Evolutionary conservation across 2,113 vertebrate species (phyloP).

Genomic region (Nannobrachium achirus): DNA sequence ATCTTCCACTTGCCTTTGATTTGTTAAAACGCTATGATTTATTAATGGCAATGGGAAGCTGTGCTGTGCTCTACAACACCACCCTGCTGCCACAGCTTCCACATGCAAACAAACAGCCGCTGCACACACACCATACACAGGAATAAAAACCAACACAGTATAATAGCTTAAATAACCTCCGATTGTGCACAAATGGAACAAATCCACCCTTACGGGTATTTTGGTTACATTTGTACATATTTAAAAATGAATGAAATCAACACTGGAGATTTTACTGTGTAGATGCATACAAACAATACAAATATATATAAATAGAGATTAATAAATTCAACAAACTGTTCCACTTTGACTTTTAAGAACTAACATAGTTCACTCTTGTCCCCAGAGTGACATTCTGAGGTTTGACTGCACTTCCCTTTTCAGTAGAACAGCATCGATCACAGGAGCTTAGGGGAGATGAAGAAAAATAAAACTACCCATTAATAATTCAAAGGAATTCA

Average conservation of each 20-base stretch:
- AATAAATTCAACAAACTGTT: slow-evolving; percentile 34
- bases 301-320: slow-evolving; percentile 14
- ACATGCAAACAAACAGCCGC: slow-evolving; percentile 8
- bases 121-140: neutral
- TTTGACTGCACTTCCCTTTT: slow-evolving; percentile 44
- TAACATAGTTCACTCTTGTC: slow-evolving; percentile 48
- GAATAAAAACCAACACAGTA: neutral
- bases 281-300: no score
- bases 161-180: slow-evolving; percentile 20
- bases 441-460: slow-evolving; percentile 41
- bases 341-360: slow-evolving; percentile 31
- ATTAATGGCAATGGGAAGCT: slow-evolving; percentile 73
- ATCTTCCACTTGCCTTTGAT: slow-evolving; percentile 62
- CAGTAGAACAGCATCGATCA: slow-evolving; percentile 48
- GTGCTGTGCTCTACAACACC: slow-evolving; percentile 34
- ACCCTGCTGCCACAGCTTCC: slow-evolving; percentile 18
- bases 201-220: no score
- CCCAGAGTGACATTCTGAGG: slow-evolving; percentile 41
- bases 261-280: no score
- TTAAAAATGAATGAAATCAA: no score
- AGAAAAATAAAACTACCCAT: slow-evolving; percentile 64
- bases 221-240: no score
- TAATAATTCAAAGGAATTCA: slow-evolving; percentile 69
- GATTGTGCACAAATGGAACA: no score
- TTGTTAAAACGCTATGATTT: slow-evolving; percentile 73